Percentiles rank a stretch among this genome's conserved stretches.
Evolutionary conservation across 2,888 invertebrate species (phyloP).

Genomic region (Rugalucina vietnamica): DNA sequence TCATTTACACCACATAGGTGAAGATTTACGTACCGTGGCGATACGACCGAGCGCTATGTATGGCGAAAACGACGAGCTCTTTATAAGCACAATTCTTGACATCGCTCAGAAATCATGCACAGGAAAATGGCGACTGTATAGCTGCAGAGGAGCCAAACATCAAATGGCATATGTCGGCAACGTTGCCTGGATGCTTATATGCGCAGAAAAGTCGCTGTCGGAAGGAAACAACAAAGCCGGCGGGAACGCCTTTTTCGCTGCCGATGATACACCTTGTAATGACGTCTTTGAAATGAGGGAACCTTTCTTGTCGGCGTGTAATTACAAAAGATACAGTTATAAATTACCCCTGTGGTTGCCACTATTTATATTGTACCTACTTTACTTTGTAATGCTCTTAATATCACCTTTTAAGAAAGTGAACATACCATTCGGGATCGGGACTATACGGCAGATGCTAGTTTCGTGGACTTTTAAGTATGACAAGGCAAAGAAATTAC

Average conservation of each 20-base stretch:
- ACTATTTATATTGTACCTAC: not conserved
- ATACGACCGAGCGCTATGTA: not conserved
- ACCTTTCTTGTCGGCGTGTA: not conserved
- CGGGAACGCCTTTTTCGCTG: not conserved
- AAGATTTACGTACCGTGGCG: not conserved
- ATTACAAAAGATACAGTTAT: not conserved
- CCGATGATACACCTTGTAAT: not conserved
- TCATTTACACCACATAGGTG: not conserved
- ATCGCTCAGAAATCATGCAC: not conserved
- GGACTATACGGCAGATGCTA: not conserved
- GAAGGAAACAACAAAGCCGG: not conserved
- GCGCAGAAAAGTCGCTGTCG: constrained; percentile 84
- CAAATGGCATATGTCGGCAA: constrained; percentile 85
- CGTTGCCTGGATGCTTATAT: constrained; percentile 88
- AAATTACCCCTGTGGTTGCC: not conserved
- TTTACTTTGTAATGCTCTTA: not conserved
- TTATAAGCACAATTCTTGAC: not conserved
- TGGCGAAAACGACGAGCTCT: not conserved
- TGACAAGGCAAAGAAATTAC: constrained; percentile 26
- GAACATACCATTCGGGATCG: not conserved
- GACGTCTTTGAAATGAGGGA: not conserved
- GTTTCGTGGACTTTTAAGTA: not conserved
- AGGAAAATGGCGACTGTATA: constrained; percentile 52
- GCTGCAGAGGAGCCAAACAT: constrained; percentile 85
- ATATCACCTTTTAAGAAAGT: not conserved